Evolutionary conservation across 2,113 vertebrate genomes (phyloP).

Genomic region (Epinephelus fuscoguttatus): DNA sequence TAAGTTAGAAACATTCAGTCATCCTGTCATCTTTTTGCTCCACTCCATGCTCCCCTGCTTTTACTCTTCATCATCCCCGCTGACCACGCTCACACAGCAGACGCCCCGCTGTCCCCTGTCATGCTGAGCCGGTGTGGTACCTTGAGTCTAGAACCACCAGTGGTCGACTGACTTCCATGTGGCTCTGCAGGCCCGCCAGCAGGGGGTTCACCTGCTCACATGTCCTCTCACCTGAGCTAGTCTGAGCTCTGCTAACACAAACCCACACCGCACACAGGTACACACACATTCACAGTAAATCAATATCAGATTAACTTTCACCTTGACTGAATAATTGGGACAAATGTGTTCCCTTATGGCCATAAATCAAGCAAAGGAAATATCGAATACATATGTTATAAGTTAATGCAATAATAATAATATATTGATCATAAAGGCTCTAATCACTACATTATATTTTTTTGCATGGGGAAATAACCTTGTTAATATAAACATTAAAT

Average conservation of each 20-base stretch:
- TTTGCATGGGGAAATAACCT: neutral
- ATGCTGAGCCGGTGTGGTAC: conserved; percentile 69
- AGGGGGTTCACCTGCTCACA: conserved; percentile 82
- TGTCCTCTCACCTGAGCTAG: conserved; percentile 70
- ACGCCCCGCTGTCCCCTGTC: conserved; percentile 32
- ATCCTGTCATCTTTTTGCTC: conserved; percentile 7
- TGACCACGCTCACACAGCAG: conserved; percentile 26
- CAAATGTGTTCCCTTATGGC: neutral
- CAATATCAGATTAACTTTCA: conserved; percentile 30
- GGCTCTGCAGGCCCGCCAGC: conserved; percentile 79
- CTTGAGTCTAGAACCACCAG: conserved; percentile 71
- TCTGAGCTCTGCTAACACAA: conserved; percentile 67
- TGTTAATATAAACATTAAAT: neutral
- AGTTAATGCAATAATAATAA: neutral
- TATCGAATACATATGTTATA: neutral
- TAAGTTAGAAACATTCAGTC: conserved; percentile 19
- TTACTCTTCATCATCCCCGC: conserved; percentile 22
- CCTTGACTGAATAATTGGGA: neutral
- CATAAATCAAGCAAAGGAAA: conserved; percentile 15
- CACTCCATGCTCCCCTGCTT: conserved; percentile 53
- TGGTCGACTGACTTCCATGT: conserved; percentile 71
- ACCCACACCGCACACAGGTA: conserved; percentile 28
- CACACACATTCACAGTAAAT: conserved; percentile 42
- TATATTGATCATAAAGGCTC: neutral
- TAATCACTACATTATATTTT: neutral